phyloP scores from a whole-genome alignment of 2,888 invertebrate species.

The Leptinotarsa juncta region DNA sequence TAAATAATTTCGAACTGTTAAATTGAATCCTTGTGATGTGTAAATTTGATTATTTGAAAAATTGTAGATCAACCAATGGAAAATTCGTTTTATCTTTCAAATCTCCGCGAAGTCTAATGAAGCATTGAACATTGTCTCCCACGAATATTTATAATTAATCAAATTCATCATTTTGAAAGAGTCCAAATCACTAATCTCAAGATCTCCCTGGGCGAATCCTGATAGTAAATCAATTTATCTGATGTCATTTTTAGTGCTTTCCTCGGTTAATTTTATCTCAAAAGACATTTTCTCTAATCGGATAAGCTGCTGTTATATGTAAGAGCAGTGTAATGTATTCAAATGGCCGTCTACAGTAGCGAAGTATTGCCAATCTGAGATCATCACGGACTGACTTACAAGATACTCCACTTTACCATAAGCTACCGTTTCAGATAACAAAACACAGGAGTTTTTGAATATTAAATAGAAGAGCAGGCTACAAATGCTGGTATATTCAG shows the following conservation, averaged over 20 bases:
- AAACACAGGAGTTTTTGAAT: slow-evolving; percentile 27
- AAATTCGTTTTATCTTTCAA: no score
- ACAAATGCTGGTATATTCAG: not conserved
- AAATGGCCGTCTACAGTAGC: slow-evolving; percentile 54
- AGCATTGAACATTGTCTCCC: not conserved
- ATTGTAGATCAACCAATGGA: no score
- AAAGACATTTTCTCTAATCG: slow-evolving; percentile 42
- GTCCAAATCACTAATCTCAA: not conserved
- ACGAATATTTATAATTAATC: not conserved
- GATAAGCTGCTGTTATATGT: slow-evolving; percentile 42
- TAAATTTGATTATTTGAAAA: no score
- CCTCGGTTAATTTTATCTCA: slow-evolving; percentile 35
- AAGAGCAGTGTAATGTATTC: slow-evolving; percentile 50
- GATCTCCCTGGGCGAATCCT: not conserved
- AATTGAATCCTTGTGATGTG: no score
- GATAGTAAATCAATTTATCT: slow-evolving; percentile 25
- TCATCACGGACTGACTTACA: slow-evolving; percentile 56
- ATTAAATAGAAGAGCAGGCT: slow-evolving; percentile 19
- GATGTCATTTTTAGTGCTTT: slow-evolving; percentile 37
- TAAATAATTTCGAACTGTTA: no score
- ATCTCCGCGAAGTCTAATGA: no score
- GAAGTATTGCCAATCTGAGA: slow-evolving; percentile 55
- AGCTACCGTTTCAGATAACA: slow-evolving; percentile 54
- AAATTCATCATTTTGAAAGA: not conserved
- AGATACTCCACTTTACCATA: slow-evolving; percentile 60